A percentile compares a stretch with the other conserved stretches of the same genome.
Evolutionary conservation across 2,888 invertebrate species (phyloP).

Genomic region (Perithous albicinctus): DNA sequence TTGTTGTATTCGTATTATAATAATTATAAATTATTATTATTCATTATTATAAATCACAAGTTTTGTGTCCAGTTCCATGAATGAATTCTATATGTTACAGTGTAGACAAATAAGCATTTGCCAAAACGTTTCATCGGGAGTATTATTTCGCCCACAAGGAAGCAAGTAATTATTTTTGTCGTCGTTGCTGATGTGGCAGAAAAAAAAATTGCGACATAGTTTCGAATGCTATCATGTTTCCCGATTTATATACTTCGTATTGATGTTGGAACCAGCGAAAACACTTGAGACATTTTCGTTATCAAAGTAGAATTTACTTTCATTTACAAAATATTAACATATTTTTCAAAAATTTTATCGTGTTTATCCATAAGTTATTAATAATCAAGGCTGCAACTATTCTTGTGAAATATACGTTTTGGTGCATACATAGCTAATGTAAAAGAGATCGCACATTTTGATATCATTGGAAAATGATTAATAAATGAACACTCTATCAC

Average conservation of each 20-base stretch:
- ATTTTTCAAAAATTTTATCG: neutral
- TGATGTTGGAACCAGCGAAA: neutral
- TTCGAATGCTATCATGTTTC: neutral
- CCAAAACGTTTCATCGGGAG: neutral
- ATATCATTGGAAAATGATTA: neutral
- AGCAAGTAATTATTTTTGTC: neutral
- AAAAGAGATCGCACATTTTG: neutral
- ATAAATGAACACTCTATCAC: too few species aligned
- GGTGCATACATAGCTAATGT: neutral
- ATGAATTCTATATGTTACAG: too few species aligned
- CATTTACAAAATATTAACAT: neutral
- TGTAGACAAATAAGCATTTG: neutral
- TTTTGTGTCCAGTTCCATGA: too few species aligned
- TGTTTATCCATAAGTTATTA: too few species aligned
- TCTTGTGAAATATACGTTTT: neutral
- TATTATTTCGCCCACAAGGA: neutral
- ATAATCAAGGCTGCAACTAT: neutral
- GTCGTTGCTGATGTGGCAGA: slow-evolving; percentile 5
- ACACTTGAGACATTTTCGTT: neutral
- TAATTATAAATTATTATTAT: too few species aligned
- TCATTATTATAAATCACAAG: too few species aligned
- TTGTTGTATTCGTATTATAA: too few species aligned
- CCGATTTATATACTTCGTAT: neutral
- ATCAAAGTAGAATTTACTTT: neutral
- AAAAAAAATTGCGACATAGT: neutral